Base-by-base conservation (phyloP, 2,113 vertebrate species). In the Clupea harengus region DNA sequence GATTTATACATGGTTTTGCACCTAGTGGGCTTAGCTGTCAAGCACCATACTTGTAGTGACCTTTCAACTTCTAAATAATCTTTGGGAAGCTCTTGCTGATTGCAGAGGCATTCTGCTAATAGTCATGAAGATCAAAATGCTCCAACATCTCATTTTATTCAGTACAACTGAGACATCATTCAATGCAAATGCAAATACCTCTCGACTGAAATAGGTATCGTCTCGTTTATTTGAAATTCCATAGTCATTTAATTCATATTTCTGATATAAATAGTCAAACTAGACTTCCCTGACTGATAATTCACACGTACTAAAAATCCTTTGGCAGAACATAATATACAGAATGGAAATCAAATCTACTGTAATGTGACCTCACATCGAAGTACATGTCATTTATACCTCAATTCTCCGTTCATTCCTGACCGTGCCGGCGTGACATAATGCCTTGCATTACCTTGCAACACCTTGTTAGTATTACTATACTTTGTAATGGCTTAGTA, bases 151-250 rank as follows among this genome's bases (percentile, higher is more conserved):
- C 5, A 78, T 32, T 78, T 13, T 28, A 78, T 78, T 78, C 32
- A 39, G 9, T 18, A 39, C 28, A 39, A 32, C 72, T 44, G 64
- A 78, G 72, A 39, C 2, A 39, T 32, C 9, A 5, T 39, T 15
- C 13, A 78, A 11, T 17, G 72, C 72, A 78, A 78, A 32, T 44
- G 28, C 72, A 78, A 44, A 78, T 39, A 32, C 9, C 32, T 32
- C 72, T 28, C 18, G 32, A 78, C 39, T 78, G 28, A 78, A 15
- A 78, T 39, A 44, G 28, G 15, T 78, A 15, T 78, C 2, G 28
- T 88, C 90, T 84, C 60, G 47, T 83, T 82, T 82, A 81, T 88
- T 85, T 83, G 89, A 83, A 91, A 89, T 89, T 87, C 67, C 64
- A 13, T 54, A 87, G 52, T 39, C 85, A 81, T 86, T 1, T 88